Conservation (phyloP, 2,888 invertebrate species). For the Euphydryas editha region DNA sequence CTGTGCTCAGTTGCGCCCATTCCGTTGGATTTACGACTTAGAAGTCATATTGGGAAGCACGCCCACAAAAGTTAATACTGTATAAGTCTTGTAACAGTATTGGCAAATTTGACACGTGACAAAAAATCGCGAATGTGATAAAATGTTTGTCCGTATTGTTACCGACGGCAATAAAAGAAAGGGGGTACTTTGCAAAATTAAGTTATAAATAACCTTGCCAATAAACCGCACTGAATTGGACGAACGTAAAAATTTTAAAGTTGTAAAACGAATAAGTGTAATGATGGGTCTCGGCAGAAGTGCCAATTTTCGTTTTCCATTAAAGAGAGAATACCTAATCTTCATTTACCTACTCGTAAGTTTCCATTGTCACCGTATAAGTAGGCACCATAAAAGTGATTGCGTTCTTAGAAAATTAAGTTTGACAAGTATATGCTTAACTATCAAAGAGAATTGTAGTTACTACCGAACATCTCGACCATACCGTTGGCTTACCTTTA, state of each 20-base stretch:
- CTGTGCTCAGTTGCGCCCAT: constrained; percentile 49
- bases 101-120: constrained; percentile 42
- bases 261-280: constrained; percentile 60
- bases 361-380: constrained; percentile 61
- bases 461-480: constrained; percentile 45
- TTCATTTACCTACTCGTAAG: constrained; percentile 57
- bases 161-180: constrained; percentile 25
- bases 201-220: constrained; percentile 48
- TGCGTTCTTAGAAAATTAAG: constrained; percentile 38
- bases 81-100: constrained; percentile 47
- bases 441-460: constrained; percentile 56
- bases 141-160: constrained; percentile 22
- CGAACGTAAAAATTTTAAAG: constrained; percentile 51
- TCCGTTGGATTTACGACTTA: constrained; percentile 57
- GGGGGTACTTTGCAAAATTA: constrained; percentile 35
- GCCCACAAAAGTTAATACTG: constrained; percentile 51
- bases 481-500: constrained; percentile 43
- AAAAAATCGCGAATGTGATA: constrained; percentile 24
- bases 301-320: constrained; percentile 70
- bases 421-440: constrained; percentile 61
- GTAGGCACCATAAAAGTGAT: constrained; percentile 55
- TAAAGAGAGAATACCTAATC: constrained; percentile 62
- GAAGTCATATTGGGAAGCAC: constrained; percentile 53
- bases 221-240: constrained; percentile 43
- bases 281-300: constrained; percentile 58